Base-by-base conservation (phyloP, 2,888 invertebrate genomes). In the Chrysomela aeneicollis region DNA sequence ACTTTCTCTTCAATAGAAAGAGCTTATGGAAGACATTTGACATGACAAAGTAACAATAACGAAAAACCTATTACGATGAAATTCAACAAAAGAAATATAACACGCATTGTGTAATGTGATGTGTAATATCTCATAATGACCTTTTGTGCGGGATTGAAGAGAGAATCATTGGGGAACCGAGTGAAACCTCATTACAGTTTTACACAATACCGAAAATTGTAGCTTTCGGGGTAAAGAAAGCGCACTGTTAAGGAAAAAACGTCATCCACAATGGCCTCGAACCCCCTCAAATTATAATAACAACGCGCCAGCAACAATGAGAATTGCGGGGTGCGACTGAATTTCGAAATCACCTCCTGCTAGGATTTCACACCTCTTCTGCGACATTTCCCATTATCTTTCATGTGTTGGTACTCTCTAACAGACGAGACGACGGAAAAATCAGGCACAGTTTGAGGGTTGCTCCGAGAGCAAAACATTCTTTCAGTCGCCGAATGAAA, bases 381-480 rank as follows among this genome's bases (percentile, higher is more conserved):
- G 58, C 61, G 42, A 59, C 59, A 62, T 42, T 61, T 60, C 35
- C 57, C 54, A 63, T 63, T 65, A 63, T 58, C 54, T 22, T 53
- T 61, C 53, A 58, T 51, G 53, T 53, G 58, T 64, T 57, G 54
- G 63, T 63, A 53, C 54, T 47, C 32, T 50, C 15, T 1, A 61
- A 57, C 53, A 54, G 17, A 30, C 37, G 21, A 42, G 42, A 6
- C 3, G 4, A 42, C 8, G 1, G 15, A n/a, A n/a, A n/a, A n/a
- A n/a, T n/a, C 12, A 42, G 42, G 15, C 1, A 42, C 2, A 8
- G 42, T 42, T 42, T n/a, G 42, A 35, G 9, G 26, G 26, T 26
- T 26, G 6, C 26, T 6, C 3, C 26, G 26, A 26, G 4, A 26
- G 26, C 3, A 26, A 26, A 26, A 26, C 3, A 26, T 26, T 26